Evolutionary conservation across 2,888 invertebrate species (phyloP), one percentile per base, ranked within the genome.

Genomic region (Orthosia gracilis): DNA sequence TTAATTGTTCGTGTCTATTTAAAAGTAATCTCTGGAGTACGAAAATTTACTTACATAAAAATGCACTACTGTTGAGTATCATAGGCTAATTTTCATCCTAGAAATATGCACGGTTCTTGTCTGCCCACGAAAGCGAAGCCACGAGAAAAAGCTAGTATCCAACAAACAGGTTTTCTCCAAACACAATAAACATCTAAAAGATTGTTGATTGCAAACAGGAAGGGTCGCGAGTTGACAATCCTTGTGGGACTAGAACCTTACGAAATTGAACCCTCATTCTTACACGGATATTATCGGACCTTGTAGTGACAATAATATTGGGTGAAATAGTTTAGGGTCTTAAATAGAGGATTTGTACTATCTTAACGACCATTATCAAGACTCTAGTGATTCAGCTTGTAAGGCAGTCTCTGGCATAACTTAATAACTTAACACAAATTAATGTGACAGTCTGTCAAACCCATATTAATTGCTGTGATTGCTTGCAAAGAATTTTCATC

Each of bases 171-270:
- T 69, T 70, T 78, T 21, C n/a, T 11, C 21, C 18, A 64, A 70
- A 69, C 80, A 68, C 66, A 81, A 81, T 81, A 59, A 70, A 73
- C 50, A 69, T 73, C 63, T 31, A 64, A 69, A 83, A 83, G 59
- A 67, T 68, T 83, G 52, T 75, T 83, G 83, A 83, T 81, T 83
- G 59, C 57, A 18, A 82, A 61, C 45, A 49, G 49, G 47, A 58
- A 66, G 67, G 80, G 75, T 71, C 67, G 31, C 18, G 15, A 75
- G 31, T 62, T 65, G 68, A 68, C 61, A 75, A 68, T 68, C 80
- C 84, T 58, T 49, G 55, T 52, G 83, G 67, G 83, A 62, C 55
- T 1, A 15, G 40, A 50, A 23, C 49, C 64, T 65, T 64, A 23
- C 50, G 59, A 75, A 79, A 68, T 69, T 47, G 57, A n/a, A 75